These are phyloP conservation scores for Mythimna ferrago DNA, from an alignment of 2,888 invertebrate species.

Conservation along the genomic window DNA sequence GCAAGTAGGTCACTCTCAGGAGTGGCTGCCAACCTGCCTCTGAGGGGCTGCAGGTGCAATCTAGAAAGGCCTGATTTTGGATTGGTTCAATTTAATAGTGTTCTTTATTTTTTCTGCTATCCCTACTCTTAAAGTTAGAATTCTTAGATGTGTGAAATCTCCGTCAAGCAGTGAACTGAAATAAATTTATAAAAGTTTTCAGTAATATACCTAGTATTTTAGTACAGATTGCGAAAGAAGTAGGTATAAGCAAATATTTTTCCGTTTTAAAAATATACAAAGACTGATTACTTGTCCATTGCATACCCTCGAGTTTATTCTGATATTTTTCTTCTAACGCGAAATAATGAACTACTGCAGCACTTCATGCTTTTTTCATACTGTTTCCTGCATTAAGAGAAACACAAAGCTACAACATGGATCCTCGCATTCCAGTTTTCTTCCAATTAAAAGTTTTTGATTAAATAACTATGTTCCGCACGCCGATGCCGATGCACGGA, in stretches of 20 bases:
- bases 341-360: conserved; percentile 33
- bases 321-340: conserved; percentile 16
- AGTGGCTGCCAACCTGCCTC: conserved; percentile 66
- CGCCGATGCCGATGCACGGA: conserved; percentile 22
- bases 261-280: neutral
- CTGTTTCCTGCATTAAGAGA: conserved; percentile 27
- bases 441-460: conserved; percentile 62
- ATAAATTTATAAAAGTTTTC: too few relatives aligned
- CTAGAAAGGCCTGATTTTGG: conserved; percentile 3
- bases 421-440: conserved; percentile 41
- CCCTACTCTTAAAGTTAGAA: neutral
- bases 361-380: conserved; percentile 28
- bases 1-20: conserved; percentile 69
- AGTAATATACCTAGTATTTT: too few relatives aligned
- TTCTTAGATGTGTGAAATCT: neutral
- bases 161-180: neutral
- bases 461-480: conserved; percentile 48
- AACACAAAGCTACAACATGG: conserved; percentile 38
- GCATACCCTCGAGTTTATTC: conserved; percentile 6
- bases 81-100: neutral
- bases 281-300: conserved; percentile 19
- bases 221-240: too few relatives aligned
- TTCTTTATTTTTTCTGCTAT: neutral
- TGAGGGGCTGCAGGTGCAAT: conserved; percentile 62
- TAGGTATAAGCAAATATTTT: neutral